Evolutionary conservation across 2,113 vertebrate genomes (phyloP).

Genomic region (Speoplatyrhinus poulsoni): DNA sequence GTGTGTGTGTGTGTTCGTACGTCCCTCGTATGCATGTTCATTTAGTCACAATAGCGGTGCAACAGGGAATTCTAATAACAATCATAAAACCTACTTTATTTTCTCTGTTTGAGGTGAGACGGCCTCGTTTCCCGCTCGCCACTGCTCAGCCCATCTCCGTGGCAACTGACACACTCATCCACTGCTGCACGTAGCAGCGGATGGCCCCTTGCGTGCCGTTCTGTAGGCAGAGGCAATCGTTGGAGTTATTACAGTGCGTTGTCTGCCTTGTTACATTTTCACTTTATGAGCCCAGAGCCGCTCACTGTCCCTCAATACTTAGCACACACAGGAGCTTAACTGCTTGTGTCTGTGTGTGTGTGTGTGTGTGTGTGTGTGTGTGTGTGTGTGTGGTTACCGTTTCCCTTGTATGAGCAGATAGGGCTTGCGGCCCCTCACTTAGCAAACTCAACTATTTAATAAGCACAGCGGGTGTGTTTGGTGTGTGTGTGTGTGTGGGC

Average conservation of each 20-base stretch:
- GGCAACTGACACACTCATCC: not conserved
- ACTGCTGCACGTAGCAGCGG: not conserved
- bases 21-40: conserved; percentile 8
- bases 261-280: conserved; percentile 70
- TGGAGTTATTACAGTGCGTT: conserved; percentile 64
- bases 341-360: conserved; percentile 8
- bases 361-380: conserved; percentile 10
- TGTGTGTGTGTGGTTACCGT: not conserved
- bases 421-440: conserved; percentile 41
- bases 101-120: conserved; percentile 62
- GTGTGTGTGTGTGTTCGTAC: too few species aligned
- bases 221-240: conserved; percentile 34
- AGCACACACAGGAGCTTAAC: conserved; percentile 37
- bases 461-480: conserved; percentile 48
- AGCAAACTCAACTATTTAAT: conserved; percentile 58
- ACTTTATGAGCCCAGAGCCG: conserved; percentile 66
- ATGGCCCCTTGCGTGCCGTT: conserved; percentile 46
- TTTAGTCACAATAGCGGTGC: conserved; percentile 36
- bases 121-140: conserved; percentile 25
- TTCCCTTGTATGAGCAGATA: conserved; percentile 44
- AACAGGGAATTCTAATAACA: conserved; percentile 59
- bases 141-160: conserved; percentile 43
- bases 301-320: conserved; percentile 56
- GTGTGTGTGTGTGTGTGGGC: not conserved
- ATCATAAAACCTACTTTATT: conserved; percentile 67